These are phyloP conservation scores for Escarpia spicata DNA, from an alignment of 2,888 invertebrate species.

Conservation along the genomic window DNA sequence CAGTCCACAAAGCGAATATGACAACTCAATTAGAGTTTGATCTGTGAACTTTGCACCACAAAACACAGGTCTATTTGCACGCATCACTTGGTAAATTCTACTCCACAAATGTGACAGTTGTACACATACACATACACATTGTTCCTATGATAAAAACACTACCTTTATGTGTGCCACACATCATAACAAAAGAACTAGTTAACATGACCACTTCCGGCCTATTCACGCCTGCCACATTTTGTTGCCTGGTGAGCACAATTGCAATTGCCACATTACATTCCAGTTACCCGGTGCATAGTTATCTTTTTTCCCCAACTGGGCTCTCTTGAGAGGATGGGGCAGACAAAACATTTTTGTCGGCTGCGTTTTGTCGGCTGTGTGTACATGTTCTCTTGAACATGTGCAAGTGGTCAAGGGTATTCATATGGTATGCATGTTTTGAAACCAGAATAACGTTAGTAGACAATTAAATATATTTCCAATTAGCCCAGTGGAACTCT, in stretches of 20 bases:
- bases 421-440: too few relatives aligned
- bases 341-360: not conserved
- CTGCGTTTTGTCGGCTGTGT: not conserved
- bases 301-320: not conserved
- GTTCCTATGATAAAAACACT: not conserved
- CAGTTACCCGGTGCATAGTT: constrained; percentile 1
- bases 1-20: too few relatives aligned
- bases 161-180: not conserved
- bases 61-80: too few relatives aligned
- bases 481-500: too few relatives aligned
- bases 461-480: too few relatives aligned
- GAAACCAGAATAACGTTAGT: too few relatives aligned
- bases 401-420: too few relatives aligned
- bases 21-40: too few relatives aligned
- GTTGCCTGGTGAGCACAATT: not conserved
- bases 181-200: not conserved
- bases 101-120: too few relatives aligned
- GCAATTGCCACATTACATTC: not conserved
- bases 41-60: too few relatives aligned
- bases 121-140: not conserved
- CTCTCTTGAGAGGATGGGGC: not conserved
- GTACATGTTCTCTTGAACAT: not conserved
- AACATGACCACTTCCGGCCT: not conserved
- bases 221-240: not conserved
- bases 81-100: too few relatives aligned